phyloP scores from a whole-genome alignment of 2,888 invertebrate genomes.

The Drosophila melanocephala region DNA sequence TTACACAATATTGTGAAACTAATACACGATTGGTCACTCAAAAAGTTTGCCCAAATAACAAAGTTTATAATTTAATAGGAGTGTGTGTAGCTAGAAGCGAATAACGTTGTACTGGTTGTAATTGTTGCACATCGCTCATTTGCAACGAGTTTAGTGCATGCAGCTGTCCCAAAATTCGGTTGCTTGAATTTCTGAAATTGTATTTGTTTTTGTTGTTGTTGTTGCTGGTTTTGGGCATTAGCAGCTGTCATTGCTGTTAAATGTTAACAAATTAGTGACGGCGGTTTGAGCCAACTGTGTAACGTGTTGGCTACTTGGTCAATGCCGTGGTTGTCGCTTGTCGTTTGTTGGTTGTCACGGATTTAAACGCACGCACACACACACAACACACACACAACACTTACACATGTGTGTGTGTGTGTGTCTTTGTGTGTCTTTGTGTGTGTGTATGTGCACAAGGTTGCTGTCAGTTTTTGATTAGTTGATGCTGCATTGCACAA shows the following conservation, averaged over 20 bases:
- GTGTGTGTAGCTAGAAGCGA: not conserved
- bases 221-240: constrained; percentile 36
- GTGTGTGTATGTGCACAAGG: constrained; percentile 2
- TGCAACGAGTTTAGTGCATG: constrained; percentile 1
- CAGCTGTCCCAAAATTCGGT: not conserved
- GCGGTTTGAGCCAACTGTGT: constrained; percentile 60
- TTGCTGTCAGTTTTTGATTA: constrained; percentile 64
- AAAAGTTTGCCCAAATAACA: not conserved
- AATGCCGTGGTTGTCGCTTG: constrained; percentile 68
- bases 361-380: constrained; percentile 10
- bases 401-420: constrained; percentile 9
- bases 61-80: not conserved
- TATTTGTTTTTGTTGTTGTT: constrained; percentile 21
- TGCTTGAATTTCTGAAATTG: constrained; percentile 29
- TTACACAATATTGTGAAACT: not conserved
- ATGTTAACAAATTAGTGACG: constrained; percentile 73
- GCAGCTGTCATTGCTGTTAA: constrained; percentile 66
- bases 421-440: not conserved
- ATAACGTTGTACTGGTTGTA: not conserved
- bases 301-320: constrained; percentile 44
- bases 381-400: constrained; percentile 1
- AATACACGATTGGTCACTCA: not conserved
- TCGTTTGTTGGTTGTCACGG: constrained; percentile 59
- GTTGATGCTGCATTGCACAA: constrained; percentile 40
- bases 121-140: constrained; percentile 19